phyloP scores from a whole-genome alignment of 64 coral and sea anemone genomes.

The Actinia equina region DNA sequence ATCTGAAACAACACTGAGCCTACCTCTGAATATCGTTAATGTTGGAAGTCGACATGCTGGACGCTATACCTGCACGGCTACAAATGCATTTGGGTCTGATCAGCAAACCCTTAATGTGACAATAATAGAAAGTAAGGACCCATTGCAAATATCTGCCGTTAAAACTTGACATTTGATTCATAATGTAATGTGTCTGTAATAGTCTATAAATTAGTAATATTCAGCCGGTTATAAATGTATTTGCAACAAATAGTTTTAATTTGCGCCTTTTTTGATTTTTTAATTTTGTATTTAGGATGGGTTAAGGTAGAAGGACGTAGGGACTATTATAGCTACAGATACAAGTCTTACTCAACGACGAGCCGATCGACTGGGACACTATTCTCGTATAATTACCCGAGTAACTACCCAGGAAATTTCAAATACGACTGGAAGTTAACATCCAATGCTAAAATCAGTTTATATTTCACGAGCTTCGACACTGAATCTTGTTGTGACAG shows the following conservation, averaged over 20 bases:
- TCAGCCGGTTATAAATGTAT: no score
- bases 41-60: neutral
- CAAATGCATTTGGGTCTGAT: neutral
- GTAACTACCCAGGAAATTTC: neutral
- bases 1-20: neutral
- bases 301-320: neutral
- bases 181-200: no score
- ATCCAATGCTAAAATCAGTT: neutral
- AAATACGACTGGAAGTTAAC: conserved; percentile 5
- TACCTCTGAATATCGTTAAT: neutral
- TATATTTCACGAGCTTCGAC: neutral
- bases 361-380: neutral
- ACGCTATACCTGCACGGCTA: neutral
- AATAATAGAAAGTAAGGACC: neutral
- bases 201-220: no score
- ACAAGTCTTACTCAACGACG: neutral
- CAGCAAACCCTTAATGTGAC: neutral
- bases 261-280: no score
- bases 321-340: neutral
- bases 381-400: neutral
- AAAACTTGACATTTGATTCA: no score
- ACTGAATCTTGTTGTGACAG: neutral
- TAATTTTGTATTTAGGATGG: neutral
- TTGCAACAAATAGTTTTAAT: no score
- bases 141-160: no score